Conservation (phyloP, 35 echinoderm and acorn worm species). For the Diadema setosum region DNA sequence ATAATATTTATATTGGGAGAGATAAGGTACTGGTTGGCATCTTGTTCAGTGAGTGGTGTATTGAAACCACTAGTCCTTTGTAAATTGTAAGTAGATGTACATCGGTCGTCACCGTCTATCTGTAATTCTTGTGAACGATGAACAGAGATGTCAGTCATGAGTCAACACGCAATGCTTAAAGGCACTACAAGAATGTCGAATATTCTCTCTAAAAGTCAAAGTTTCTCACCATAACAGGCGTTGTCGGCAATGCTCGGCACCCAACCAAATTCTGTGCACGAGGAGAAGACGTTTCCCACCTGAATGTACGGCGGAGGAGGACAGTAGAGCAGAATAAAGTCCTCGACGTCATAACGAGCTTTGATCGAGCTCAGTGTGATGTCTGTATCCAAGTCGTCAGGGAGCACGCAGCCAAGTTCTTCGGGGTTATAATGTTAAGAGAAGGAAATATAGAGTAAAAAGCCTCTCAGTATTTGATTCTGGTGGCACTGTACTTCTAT, state of each 20-base stretch:
- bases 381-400: neutral
- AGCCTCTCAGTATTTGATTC: too few relatives aligned
- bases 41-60: neutral
- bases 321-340: neutral
- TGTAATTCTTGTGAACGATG: neutral
- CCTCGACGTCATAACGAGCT: neutral
- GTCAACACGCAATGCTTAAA: neutral
- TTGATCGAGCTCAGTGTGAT: neutral
- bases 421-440: neutral
- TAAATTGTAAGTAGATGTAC: neutral
- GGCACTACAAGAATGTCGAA: neutral
- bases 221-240: neutral
- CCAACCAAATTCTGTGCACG: neutral
- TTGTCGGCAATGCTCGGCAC: neutral
- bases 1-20: too few relatives aligned
- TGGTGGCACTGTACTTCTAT: too few relatives aligned
- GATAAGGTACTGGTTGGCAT: neutral
- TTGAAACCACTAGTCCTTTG: neutral
- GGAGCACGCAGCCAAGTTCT: neutral
- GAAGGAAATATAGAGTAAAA: too few relatives aligned
- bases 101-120: neutral
- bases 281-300: neutral
- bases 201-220: neutral
- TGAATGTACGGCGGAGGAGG: neutral
- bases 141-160: neutral